Conservation (phyloP, 2,113 vertebrate genomes). For the Marmota monax region DNA sequence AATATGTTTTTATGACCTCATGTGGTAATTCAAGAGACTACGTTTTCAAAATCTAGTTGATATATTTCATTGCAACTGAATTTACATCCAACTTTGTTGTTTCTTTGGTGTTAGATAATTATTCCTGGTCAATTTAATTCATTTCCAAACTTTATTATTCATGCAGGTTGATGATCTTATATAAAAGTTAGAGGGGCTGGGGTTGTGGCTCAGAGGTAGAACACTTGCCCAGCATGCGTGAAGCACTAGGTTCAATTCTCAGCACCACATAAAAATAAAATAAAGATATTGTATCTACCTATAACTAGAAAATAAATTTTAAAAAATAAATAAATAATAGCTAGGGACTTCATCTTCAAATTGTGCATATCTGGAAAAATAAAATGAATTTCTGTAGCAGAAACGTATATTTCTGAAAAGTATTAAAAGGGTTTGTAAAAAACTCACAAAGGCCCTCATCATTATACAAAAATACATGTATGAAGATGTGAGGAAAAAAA, state of each 20-base stretch:
- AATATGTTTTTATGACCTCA: not conserved
- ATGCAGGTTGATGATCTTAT: not conserved
- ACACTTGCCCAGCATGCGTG: too few relatives aligned
- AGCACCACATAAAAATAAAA: too few relatives aligned
- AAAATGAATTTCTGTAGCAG: constrained; percentile 86
- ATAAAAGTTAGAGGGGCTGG: not conserved
- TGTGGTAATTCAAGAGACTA: not conserved
- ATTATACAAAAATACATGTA: too few relatives aligned
- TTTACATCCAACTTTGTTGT: not conserved
- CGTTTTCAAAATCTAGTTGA: not conserved
- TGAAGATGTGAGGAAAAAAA: too few relatives aligned
- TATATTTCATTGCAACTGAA: not conserved
- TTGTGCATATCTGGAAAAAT: constrained; percentile 86
- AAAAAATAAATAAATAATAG: too few relatives aligned
- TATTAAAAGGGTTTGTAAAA: constrained; percentile 83
- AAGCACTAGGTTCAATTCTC: too few relatives aligned
- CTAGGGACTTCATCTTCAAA: constrained; percentile 78
- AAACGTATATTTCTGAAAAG: constrained; percentile 88
- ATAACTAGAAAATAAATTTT: too few relatives aligned
- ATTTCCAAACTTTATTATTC: not conserved
- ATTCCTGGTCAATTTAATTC: not conserved
- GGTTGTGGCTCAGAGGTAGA: too few relatives aligned
- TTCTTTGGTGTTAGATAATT: not conserved
- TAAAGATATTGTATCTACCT: too few relatives aligned
- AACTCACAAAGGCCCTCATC: constrained; percentile 77